Percentiles rank a stretch among this genome's conserved stretches.
Evolutionary conservation across 1,140 invertebrate genomes (phyloP).

Genomic region (Antheraea pernyi): DNA sequence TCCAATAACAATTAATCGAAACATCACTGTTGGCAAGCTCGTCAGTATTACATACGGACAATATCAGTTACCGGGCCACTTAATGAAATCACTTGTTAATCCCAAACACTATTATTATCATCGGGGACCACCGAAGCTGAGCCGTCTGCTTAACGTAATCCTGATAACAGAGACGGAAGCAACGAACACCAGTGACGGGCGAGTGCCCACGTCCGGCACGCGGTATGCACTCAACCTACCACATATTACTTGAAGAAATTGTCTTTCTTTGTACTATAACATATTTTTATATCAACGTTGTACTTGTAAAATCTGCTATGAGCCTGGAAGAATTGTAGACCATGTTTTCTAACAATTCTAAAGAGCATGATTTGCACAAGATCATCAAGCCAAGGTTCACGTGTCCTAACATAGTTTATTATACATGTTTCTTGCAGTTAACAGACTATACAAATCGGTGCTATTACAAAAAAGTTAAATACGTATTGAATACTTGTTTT

Average conservation of each 20-base stretch:
- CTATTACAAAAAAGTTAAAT: too few relatives aligned
- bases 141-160: conserved; percentile 56
- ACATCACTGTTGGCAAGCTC: not conserved
- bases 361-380: too few relatives aligned
- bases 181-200: conserved; percentile 13
- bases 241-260: not conserved
- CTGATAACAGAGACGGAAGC: conserved; percentile 47
- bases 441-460: too few relatives aligned
- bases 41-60: not conserved
- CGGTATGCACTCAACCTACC: not conserved
- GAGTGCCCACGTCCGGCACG: conserved; percentile 24
- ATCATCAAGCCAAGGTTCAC: too few relatives aligned
- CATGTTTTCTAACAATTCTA: too few relatives aligned
- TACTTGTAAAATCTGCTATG: not conserved
- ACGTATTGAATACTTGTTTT: too few relatives aligned
- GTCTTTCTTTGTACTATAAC: not conserved
- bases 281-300: not conserved
- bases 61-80: conserved; percentile 8
- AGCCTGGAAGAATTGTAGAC: not conserved
- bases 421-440: too few relatives aligned
- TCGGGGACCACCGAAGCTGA: conserved; percentile 37
- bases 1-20: not conserved
- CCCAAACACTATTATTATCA: conserved; percentile 26
- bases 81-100: conserved; percentile 23
- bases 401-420: too few relatives aligned